These are phyloP conservation scores for Geopemphigus sp. DNA, from an alignment of 1,140 invertebrate genomes.

Conservation along the genomic window DNA sequence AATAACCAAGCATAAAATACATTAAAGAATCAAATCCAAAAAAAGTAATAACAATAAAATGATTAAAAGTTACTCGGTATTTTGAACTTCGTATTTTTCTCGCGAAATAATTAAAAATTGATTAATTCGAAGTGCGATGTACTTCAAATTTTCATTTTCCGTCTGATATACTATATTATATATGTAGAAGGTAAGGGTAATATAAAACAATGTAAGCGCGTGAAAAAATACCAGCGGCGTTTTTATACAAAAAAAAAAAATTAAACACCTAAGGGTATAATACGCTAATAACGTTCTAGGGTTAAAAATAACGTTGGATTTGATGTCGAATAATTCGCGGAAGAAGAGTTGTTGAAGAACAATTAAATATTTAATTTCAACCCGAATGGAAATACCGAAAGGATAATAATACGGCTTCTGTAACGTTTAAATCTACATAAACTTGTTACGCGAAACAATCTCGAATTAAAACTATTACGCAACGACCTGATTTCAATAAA, in stretches of 20 bases:
- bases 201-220: no score
- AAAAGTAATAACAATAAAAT: neutral
- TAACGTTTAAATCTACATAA: constrained; percentile 1
- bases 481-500: no score
- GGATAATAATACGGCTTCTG: constrained; percentile 5
- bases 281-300: neutral
- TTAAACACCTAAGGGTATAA: neutral
- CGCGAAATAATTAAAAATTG: neutral
- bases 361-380: neutral
- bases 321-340: neutral
- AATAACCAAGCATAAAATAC: neutral
- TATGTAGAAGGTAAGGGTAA: no score
- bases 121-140: neutral
- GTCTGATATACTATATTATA: no score
- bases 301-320: neutral
- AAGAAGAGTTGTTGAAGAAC: neutral
- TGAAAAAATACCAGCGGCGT: no score
- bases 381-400: neutral
- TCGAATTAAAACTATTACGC: no score
- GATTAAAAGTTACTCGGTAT: neutral
- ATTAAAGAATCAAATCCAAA: neutral
- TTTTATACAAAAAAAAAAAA: no score
- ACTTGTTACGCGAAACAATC: neutral
- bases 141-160: neutral
- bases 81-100: neutral